Evolutionary conservation across 2,113 vertebrate genomes (phyloP).

Genomic region (Brachypteracias leptosomus): DNA sequence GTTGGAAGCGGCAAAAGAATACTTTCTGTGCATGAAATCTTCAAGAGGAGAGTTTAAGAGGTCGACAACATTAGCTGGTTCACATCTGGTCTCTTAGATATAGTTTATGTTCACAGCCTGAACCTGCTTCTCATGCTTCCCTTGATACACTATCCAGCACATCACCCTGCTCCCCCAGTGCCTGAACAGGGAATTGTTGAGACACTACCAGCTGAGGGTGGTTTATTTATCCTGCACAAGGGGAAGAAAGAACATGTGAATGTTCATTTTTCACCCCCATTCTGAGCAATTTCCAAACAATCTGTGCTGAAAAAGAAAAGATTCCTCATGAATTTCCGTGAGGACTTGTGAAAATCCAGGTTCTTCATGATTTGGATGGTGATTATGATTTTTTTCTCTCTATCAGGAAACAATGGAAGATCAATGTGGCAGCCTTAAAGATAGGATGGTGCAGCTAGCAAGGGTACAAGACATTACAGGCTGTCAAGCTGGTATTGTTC

Average conservation of each 20-base stretch:
- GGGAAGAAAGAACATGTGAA: neutral
- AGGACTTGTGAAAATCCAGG: neutral
- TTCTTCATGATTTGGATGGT: neutral
- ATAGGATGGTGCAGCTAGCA: neutral
- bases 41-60: neutral
- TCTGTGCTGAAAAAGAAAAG: neutral
- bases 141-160: neutral
- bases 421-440: neutral
- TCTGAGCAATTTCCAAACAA: neutral
- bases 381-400: neutral
- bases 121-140: neutral
- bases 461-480: neutral
- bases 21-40: neutral
- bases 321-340: neutral
- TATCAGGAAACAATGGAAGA: neutral
- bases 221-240: neutral
- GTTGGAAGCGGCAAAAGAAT: neutral
- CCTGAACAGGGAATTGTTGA: neutral
- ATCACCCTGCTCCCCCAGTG: neutral
- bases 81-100: neutral
- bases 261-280: neutral
- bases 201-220: neutral
- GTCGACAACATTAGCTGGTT: accelerated
- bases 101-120: neutral
- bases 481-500: neutral